A percentile compares a stretch with the other conserved stretches of the same genome.
Evolutionary conservation across 2,797 vertebrate genomes (phyloP).

Genomic region (Rhodeus uyekii): DNA sequence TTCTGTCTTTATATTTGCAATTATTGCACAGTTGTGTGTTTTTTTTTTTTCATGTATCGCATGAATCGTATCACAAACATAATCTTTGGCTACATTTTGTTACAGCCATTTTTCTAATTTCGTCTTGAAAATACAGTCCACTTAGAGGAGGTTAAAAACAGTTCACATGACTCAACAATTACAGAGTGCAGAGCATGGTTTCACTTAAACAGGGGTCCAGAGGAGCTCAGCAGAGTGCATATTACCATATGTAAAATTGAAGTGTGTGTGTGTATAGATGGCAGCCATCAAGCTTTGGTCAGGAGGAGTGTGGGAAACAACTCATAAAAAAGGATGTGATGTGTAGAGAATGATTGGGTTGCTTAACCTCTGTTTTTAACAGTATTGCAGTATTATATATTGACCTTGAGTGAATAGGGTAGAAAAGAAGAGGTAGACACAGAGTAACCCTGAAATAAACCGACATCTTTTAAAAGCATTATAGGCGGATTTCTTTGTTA

Average conservation of each 20-base stretch:
- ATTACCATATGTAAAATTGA: background rate
- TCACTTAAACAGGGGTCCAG: slow-evolving; percentile 7
- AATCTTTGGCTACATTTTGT: background rate
- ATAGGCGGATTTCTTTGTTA: background rate
- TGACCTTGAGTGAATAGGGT: slow-evolving; percentile 19
- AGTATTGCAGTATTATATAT: too few species aligned
- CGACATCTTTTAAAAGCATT: background rate
- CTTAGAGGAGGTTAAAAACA: slow-evolving; percentile 11
- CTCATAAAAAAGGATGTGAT: background rate
- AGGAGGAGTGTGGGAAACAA: slow-evolving; percentile 7
- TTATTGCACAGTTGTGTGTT: background rate
- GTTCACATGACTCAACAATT: slow-evolving; percentile 28
- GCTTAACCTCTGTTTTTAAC: background rate
- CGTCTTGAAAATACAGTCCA: background rate
- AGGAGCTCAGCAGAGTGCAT: background rate
- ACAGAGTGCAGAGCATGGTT: slow-evolving; percentile 1
- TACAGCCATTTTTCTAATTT: background rate
- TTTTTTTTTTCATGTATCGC: background rate
- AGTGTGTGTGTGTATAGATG: background rate
- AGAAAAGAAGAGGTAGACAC: background rate
- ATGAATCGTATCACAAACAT: background rate
- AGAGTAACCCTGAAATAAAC: background rate
- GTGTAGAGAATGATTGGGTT: background rate
- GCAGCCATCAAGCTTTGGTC: background rate
- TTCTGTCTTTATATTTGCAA: background rate